Conservation (phyloP, 1,140 invertebrate genomes). For the Psilanteris sp. region DNA sequence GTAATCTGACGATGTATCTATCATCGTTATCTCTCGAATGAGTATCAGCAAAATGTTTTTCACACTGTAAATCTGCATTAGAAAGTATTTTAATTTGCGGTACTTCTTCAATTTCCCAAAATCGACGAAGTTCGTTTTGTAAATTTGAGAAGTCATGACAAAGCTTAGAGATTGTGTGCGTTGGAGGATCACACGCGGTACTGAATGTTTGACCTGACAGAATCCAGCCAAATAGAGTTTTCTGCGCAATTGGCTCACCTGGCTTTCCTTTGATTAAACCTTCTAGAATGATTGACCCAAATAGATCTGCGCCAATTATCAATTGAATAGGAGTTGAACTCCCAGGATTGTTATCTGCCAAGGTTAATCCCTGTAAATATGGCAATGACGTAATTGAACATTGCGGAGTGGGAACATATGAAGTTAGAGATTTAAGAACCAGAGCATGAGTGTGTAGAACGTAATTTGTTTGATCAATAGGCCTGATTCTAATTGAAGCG, state of each 20-base stretch:
- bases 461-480: background rate
- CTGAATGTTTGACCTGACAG: background rate
- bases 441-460: background rate
- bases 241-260: background rate
- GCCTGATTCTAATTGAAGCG: background rate
- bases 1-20: background rate
- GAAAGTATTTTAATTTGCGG: background rate
- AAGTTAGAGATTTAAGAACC: background rate
- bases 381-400: background rate
- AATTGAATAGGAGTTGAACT: background rate
- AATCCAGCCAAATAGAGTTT: background rate
- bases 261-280: background rate
- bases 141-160: background rate
- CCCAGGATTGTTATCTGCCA: background rate
- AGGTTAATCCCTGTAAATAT: background rate
- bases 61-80: background rate
- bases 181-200: background rate
- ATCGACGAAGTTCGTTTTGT: background rate
- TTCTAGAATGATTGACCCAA: background rate
- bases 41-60: background rate
- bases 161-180: background rate
- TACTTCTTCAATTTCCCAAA: constrained; percentile 11
- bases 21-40: background rate
- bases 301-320: background rate
- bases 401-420: background rate